Evolutionary conservation across 1,140 invertebrate genomes (phyloP).

Genomic region (Brachionus sp.): DNA sequence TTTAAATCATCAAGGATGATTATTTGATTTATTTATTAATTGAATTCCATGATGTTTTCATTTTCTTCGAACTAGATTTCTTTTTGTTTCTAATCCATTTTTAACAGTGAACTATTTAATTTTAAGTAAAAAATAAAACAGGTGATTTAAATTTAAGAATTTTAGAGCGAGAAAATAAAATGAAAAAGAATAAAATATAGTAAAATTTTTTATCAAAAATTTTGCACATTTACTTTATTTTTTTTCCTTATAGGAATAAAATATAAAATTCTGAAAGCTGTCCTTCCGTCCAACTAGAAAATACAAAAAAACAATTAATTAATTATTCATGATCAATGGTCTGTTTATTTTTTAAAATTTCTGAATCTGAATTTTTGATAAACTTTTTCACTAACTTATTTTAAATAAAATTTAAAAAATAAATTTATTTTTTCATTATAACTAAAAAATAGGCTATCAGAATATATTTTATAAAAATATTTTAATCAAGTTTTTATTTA

Average conservation of each 20-base stretch:
- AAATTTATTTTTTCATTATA: too few species aligned
- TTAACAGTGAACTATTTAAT: neutral
- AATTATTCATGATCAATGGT: neutral
- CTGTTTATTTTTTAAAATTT: neutral
- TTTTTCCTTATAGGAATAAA: neutral
- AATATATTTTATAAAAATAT: too few species aligned
- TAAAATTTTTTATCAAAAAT: too few species aligned
- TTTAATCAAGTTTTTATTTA: too few species aligned
- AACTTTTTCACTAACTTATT: too few species aligned
- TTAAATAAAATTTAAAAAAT: too few species aligned
- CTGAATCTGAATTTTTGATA: too few species aligned
- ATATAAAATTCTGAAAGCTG: neutral
- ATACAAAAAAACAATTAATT: neutral
- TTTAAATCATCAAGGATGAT: constrained; percentile 1
- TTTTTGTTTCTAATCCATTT: neutral
- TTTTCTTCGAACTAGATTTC: neutral
- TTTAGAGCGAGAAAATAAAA: neutral
- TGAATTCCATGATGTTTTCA: neutral
- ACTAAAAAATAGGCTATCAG: too few species aligned
- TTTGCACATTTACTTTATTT: neutral
- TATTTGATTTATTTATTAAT: neutral
- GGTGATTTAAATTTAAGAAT: constrained; percentile 16
- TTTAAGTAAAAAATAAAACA: neutral
- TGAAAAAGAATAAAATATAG: neutral
- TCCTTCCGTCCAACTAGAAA: constrained; percentile 28